Conservation (phyloP, 2,888 invertebrate species). For the Ashinkailepas kermadecensis region DNA sequence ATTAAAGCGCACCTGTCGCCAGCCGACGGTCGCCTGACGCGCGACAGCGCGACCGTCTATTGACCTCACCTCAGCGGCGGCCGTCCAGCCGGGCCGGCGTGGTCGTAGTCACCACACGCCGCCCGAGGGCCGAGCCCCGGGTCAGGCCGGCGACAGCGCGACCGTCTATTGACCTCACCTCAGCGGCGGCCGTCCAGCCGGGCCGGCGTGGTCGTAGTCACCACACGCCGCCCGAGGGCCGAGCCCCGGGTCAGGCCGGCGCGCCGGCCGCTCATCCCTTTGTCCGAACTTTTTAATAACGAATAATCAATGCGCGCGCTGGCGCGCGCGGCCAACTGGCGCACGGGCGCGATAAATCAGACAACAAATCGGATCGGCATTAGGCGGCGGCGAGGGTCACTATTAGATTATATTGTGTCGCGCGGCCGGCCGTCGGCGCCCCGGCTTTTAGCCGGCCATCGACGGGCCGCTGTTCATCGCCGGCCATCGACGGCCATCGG, state of each 20-base stretch:
- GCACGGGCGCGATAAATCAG: background rate
- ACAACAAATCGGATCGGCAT: slow-evolving; percentile 9
- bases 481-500: too few relatives aligned
- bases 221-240: background rate
- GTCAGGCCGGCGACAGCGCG: background rate
- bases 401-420: slow-evolving; percentile 1
- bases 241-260: background rate
- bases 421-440: background rate
- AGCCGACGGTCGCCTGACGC: background rate
- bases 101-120: background rate
- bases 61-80: background rate
- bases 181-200: background rate
- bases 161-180: background rate
- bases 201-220: background rate
- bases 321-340: background rate
- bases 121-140: background rate
- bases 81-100: too few relatives aligned
- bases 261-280: slow-evolving; percentile 7
- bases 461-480: too few relatives aligned
- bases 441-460: background rate
- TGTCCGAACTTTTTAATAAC: slow-evolving; percentile 20
- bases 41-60: background rate
- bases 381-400: slow-evolving; percentile 12
- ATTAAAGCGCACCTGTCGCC: background rate
- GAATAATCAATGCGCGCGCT: background rate